Percentiles rank a stretch among this genome's conserved stretches.
phyloP scores from a whole-genome alignment of 2,888 invertebrate genomes.

The Stenolophus ochropezus region DNA sequence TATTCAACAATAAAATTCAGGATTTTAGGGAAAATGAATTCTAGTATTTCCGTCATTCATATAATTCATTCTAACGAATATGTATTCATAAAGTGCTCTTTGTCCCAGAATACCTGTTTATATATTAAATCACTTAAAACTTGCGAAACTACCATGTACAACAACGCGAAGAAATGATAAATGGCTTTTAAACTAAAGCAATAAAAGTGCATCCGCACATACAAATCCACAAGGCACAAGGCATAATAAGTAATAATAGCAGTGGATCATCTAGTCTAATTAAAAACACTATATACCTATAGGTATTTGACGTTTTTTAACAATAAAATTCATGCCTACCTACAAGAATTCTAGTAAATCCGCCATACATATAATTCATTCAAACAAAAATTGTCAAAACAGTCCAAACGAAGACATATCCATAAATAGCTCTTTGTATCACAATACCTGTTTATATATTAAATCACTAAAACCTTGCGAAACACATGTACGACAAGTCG shows the following conservation, averaged over 20 bases:
- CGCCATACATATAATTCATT: background rate
- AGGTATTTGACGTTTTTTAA: no score
- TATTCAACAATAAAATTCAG: no score
- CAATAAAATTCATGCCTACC: no score
- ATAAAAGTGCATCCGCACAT: conserved; percentile 23
- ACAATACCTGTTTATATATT: background rate
- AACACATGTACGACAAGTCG: no score
- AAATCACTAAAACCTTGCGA: background rate
- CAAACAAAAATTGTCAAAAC: no score
- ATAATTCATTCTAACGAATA: background rate
- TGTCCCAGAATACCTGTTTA: background rate
- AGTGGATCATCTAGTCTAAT: no score
- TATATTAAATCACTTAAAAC: background rate
- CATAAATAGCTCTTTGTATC: background rate
- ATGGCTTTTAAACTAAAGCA: background rate
- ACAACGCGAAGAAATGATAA: background rate
- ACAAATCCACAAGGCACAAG: background rate
- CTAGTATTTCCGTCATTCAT: no score
- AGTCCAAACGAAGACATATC: background rate
- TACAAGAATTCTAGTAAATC: no score
- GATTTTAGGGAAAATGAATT: no score
- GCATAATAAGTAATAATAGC: conserved; percentile 30
- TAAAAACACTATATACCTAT: no score
- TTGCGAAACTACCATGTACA: background rate
- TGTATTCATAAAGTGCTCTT: background rate